Base-by-base conservation (phyloP, 2,888 invertebrate species). In the Spatulosminthurus flaviceps region DNA sequence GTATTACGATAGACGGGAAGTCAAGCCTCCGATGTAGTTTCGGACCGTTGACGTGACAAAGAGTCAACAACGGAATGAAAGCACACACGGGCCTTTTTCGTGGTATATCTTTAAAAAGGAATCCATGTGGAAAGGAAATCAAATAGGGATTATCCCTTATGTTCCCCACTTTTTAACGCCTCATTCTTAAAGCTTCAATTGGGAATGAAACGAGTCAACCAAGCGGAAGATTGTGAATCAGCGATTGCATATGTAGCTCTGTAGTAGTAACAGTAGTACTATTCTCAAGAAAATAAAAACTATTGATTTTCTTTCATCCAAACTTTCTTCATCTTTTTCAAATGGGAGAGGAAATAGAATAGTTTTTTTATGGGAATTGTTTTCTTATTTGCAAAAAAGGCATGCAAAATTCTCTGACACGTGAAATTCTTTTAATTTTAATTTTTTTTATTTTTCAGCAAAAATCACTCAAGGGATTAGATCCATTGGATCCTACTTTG, bases 401-500 rank as follows among this genome's bases (percentile, higher is more conserved):
- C 16, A 51, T n/a, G 7, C 16, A 51, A 4, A 51, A n/a, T 9
- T n/a, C 16, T 2, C 51, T 51, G 19, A 19, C 51, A 51, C 34
- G 16, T 51, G 7, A 51, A n/a, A 5, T 16, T 61, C 34, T 72
- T 61, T 13, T 60, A 51, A n/a, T n/a, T n/a, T n/a, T n/a, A n/a
- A n/a, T n/a, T n/a, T n/a, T n/a, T n/a, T 26, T 66, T 64, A 26
- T 24, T 72, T 61, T 77, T 80, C 81, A 87, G 87, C 85, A 86
- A 85, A 82, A 83, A 26, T 86, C 86, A 21, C 82, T 87, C 42
- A 83, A 84, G 71, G 87, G 86, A 66, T 86, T 87, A 86, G 87
- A 77, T 22, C 74, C 78, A 7, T 51, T 85, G 81, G 85, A 88
- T 81, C 86, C 87, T 0, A 87, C 87, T 21, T 82, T 88, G 77